phyloP scores from a whole-genome alignment of 2,888 invertebrate species.

The Epinotia brunnichana region DNA sequence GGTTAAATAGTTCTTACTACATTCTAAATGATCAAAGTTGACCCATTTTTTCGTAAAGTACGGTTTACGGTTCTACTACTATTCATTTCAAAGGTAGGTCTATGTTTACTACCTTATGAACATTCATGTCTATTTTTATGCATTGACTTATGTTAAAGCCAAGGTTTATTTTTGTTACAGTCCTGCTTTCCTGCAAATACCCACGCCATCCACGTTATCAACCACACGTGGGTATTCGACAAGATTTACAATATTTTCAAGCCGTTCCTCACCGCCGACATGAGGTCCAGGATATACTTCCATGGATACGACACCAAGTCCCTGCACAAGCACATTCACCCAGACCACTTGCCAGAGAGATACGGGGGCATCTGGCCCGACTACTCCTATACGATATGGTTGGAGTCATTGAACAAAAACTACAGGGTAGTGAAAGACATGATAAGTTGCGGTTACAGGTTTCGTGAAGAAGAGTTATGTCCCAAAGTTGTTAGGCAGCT shows the following conservation, averaged over 20 bases:
- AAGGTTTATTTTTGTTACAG: constrained; percentile 65
- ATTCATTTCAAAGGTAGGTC: no score
- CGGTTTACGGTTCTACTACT: no score
- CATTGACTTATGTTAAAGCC: no score
- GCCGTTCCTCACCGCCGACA: constrained; percentile 87
- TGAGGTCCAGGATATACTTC: constrained; percentile 87
- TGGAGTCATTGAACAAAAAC: constrained; percentile 85
- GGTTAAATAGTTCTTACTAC: no score
- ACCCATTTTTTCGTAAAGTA: no score
- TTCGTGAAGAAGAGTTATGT: constrained; percentile 73
- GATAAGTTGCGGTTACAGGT: constrained; percentile 85
- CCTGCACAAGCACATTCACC: constrained; percentile 88
- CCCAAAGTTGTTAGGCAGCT: constrained; percentile 69
- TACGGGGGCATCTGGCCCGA: constrained; percentile 89
- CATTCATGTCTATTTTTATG: no score
- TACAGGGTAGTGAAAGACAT: constrained; percentile 85
- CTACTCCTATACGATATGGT: constrained; percentile 89
- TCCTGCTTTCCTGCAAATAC: constrained; percentile 89
- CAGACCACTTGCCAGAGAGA: constrained; percentile 87
- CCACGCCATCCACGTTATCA: constrained; percentile 89
- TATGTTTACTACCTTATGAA: no score
- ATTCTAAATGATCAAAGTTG: no score
- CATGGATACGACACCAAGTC: constrained; percentile 89
- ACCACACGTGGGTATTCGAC: constrained; percentile 92
- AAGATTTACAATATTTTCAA: constrained; percentile 90